Conservation (phyloP, 2,113 vertebrate genomes). For the Trematomus loennbergii region DNA sequence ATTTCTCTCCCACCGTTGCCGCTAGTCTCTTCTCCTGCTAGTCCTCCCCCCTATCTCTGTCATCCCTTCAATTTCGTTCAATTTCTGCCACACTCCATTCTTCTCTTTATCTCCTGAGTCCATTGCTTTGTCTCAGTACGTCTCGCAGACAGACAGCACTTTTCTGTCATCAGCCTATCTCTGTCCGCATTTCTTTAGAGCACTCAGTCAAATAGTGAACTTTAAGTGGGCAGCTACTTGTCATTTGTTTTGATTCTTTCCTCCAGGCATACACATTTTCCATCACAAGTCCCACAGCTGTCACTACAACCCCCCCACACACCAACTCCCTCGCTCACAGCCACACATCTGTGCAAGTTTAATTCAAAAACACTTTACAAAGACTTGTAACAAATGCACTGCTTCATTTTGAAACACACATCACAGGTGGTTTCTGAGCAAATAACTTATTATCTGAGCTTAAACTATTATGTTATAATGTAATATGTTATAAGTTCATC, state of each 20-base stretch:
- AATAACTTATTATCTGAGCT: not conserved
- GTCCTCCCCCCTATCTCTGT: conserved; percentile 57
- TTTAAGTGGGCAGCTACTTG: conserved; percentile 68
- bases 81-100: conserved; percentile 59
- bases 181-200: conserved; percentile 38
- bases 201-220: conserved; percentile 65
- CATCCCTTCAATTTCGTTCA: conserved; percentile 66
- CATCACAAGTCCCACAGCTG: conserved; percentile 49
- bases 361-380: conserved; percentile 16
- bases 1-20: conserved; percentile 62
- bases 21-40: conserved; percentile 24
- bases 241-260: conserved; percentile 60
- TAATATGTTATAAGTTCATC: not conserved
- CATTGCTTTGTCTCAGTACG: conserved; percentile 56
- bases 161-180: conserved; percentile 61
- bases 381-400: not conserved
- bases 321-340: conserved; percentile 23
- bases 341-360: conserved; percentile 7
- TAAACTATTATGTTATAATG: not conserved
- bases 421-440: not conserved
- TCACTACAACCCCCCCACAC: conserved; percentile 58
- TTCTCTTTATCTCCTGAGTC: conserved; percentile 61
- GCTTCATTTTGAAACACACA: not conserved
- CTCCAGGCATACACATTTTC: conserved; percentile 43
- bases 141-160: conserved; percentile 42